Conservation (phyloP, 2,797 vertebrate species). For the Calcarius lapponicus region DNA sequence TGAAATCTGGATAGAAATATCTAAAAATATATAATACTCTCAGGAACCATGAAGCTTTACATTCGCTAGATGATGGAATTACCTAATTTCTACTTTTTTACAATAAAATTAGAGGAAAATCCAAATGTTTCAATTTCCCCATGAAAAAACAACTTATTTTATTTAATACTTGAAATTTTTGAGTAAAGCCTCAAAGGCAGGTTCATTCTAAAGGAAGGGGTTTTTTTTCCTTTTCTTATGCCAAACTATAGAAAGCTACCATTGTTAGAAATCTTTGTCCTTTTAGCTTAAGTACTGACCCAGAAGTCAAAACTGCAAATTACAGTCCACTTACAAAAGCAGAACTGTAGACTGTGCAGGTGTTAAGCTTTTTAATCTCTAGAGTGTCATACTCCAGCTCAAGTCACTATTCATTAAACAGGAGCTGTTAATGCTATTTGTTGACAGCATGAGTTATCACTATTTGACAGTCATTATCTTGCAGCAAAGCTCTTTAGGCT, state of each 20-base stretch:
- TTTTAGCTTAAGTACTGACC: neutral
- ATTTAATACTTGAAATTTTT: neutral
- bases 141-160: neutral
- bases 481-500: neutral
- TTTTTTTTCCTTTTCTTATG: neutral
- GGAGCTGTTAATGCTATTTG: conserved; percentile 12
- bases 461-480: conserved; percentile 35
- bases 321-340: neutral
- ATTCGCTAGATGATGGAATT: neutral
- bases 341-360: neutral
- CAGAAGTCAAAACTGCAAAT: neutral
- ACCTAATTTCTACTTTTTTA: neutral
- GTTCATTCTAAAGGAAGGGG: neutral
- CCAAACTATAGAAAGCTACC: neutral
- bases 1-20: neutral
- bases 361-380: conserved; percentile 2
- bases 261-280: neutral
- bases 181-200: neutral
- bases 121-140: neutral
- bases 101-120: neutral
- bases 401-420: conserved; percentile 3
- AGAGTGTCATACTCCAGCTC: neutral
- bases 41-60: neutral
- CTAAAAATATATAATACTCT: neutral
- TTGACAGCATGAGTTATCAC: neutral